These are phyloP conservation scores for Octonoba sinensis DNA, from an alignment of 2,888 invertebrate genomes.

Conservation along the genomic window DNA sequence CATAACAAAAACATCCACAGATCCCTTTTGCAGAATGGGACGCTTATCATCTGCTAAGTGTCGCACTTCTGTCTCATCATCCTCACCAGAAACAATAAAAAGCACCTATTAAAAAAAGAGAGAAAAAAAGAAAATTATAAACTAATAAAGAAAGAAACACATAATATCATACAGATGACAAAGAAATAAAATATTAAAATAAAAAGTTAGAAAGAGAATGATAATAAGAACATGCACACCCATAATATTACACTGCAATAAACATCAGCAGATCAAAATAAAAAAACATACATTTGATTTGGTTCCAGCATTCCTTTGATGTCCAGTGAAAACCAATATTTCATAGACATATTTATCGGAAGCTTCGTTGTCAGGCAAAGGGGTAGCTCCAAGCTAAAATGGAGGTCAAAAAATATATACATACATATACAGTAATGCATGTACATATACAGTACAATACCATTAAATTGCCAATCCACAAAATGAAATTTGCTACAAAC, in stretches of 20 bases:
- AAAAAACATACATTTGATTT: conserved; percentile 66
- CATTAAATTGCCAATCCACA: too few relatives aligned
- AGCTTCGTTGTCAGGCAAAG: conserved; percentile 70
- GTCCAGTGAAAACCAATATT: conserved; percentile 70
- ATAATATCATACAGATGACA: too few relatives aligned
- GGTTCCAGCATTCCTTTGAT: conserved; percentile 66
- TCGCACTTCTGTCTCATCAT: conserved; percentile 69
- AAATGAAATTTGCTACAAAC: too few relatives aligned
- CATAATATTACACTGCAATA: too few relatives aligned
- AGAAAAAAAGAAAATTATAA: background rate
- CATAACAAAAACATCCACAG: conserved; percentile 70
- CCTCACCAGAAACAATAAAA: conserved; percentile 69
- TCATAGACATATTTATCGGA: conserved; percentile 70
- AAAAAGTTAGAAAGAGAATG: too few relatives aligned
- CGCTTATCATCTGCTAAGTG: conserved; percentile 68
- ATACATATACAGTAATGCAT: background rate
- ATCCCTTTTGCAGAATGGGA: conserved; percentile 68
- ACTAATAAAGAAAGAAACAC: conserved; percentile 19
- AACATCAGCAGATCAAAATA: too few relatives aligned
- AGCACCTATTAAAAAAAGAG: conserved; percentile 65
- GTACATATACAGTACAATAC: background rate
- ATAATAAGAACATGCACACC: too few relatives aligned
- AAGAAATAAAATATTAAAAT: too few relatives aligned
- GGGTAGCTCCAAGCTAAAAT: conserved; percentile 69
- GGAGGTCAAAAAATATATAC: background rate